Evolutionary conservation across 2,113 vertebrate genomes (phyloP), one percentile per base, ranked within the genome.

Genomic region (Montifringilla adamsi): DNA sequence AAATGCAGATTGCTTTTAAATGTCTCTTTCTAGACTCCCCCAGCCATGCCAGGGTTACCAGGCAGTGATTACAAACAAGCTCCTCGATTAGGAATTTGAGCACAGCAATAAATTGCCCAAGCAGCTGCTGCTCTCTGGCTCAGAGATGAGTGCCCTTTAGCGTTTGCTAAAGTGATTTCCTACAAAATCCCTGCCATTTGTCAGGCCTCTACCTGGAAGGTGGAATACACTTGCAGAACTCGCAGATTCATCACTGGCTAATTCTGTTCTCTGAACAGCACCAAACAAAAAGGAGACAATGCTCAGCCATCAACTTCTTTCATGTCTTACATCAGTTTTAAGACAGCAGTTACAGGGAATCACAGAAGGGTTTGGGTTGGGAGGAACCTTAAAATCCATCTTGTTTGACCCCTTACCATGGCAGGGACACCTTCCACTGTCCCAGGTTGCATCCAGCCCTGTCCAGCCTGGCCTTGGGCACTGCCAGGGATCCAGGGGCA

Each of bases 111-210:
- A 80, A 62, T 24, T 74, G 55, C 68, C 33, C 50, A 10, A 77
- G 91, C 50, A 86, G 91, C 93, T 82, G 84, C 58, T 62, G 77
- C 37, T 3, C 46, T 35, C 62, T 2, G 2, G 67, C 76, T 94
- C 59, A 18, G 72, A 84, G 49, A 52, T 24, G 50, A 82, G 77
- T 33, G 50, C 46, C 81, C 62, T 91, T 91, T 6, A 35, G 70
- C 14, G 4, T 74, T 83, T 72, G 67, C 84, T 80, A 9, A 90
- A 90, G 74, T 41, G 46, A 80, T 93, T 95, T 93, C 82, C 91
- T 33, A 17, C 75, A 46, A 74, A 89, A 21, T 3, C 41, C 17
- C 0, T 7, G 18, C 17, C 37, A 15, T 69, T 66, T 60, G 27
- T 74, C 62, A 66, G 53, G 43, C 44, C 64, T 12, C 62, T n/a